These are phyloP conservation scores for Dolichoris vasculosae DNA, from an alignment of 1,140 invertebrate genomes.

Conservation along the genomic window DNA sequence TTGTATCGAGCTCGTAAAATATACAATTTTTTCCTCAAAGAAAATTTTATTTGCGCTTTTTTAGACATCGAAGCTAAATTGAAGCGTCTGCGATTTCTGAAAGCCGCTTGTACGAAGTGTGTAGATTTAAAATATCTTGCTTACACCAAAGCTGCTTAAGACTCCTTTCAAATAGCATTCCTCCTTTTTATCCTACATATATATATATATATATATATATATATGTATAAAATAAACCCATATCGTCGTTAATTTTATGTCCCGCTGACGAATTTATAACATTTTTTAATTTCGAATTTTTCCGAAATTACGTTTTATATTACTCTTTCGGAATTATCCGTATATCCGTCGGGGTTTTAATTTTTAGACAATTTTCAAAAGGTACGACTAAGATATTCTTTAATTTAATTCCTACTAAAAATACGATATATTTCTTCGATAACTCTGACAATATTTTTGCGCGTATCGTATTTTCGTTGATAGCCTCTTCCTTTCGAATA, in stretches of 20 bases:
- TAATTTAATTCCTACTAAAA: no score
- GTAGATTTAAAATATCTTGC: conserved; percentile 40
- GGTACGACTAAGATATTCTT: no score
- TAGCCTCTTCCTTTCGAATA: no score
- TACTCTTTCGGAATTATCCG: no score
- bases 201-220: no score
- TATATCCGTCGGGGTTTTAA: no score
- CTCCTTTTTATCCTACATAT: not conserved
- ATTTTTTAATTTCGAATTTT: not conserved
- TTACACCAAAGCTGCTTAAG: conserved; percentile 26
- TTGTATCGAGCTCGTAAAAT: not conserved
- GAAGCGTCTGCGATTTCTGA: conserved; percentile 4
- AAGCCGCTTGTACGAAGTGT: conserved; percentile 31
- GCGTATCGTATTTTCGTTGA: no score
- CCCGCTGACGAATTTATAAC: not conserved
- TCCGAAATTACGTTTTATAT: no score
- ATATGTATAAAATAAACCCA: not conserved
- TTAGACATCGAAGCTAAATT: conserved; percentile 5
- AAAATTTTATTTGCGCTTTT: conserved; percentile 18
- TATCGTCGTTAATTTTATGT: not conserved
- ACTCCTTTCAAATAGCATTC: not conserved
- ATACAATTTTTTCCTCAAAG: not conserved
- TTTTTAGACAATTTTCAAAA: no score
- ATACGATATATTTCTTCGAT: no score
- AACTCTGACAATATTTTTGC: no score